These are phyloP conservation scores for Pogonomyrmex barbatus DNA, from an alignment of 1,140 invertebrate species.

Conservation along the genomic window DNA sequence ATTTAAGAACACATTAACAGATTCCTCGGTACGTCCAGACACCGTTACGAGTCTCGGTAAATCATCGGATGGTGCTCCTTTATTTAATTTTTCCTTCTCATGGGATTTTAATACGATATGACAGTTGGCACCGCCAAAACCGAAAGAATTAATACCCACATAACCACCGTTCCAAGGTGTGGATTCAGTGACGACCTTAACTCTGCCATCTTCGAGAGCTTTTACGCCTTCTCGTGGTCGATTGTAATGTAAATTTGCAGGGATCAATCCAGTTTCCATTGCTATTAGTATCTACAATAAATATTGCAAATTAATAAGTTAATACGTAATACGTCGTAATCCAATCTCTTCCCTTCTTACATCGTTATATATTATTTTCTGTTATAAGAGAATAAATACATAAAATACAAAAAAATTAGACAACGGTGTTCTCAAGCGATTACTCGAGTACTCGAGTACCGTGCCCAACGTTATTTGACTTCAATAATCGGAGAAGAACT, in stretches of 20 bases:
- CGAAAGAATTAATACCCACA: slow-evolving; percentile 88
- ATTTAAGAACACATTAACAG: slow-evolving; percentile 89
- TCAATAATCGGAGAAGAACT: neutral
- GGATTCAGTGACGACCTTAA: slow-evolving; percentile 88
- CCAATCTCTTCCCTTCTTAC: no score
- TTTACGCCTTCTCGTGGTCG: slow-evolving; percentile 89
- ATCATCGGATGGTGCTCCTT: slow-evolving; percentile 84
- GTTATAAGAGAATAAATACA: slow-evolving; percentile 2
- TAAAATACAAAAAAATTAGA: neutral
- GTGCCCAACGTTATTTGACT: neutral
- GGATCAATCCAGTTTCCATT: slow-evolving; percentile 90
- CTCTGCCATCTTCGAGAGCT: slow-evolving; percentile 88
- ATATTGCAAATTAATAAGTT: neutral
- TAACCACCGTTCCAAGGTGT: slow-evolving; percentile 88
- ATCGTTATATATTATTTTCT: slow-evolving; percentile 4
- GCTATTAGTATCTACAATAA: slow-evolving; percentile 87
- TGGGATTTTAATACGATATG: slow-evolving; percentile 89
- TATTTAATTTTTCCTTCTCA: slow-evolving; percentile 86
- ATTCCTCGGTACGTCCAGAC: slow-evolving; percentile 91
- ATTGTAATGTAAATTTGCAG: slow-evolving; percentile 91
- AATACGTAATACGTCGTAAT: no score
- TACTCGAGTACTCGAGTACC: neutral
- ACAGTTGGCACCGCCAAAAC: slow-evolving; percentile 89
- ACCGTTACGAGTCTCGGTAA: slow-evolving; percentile 89
- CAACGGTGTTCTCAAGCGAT: neutral